Percentiles rank a stretch among this genome's conserved stretches.
These are phyloP conservation scores for Pogonophryne albipinna DNA, from an alignment of 2,797 vertebrate species.

Conservation along the genomic window DNA sequence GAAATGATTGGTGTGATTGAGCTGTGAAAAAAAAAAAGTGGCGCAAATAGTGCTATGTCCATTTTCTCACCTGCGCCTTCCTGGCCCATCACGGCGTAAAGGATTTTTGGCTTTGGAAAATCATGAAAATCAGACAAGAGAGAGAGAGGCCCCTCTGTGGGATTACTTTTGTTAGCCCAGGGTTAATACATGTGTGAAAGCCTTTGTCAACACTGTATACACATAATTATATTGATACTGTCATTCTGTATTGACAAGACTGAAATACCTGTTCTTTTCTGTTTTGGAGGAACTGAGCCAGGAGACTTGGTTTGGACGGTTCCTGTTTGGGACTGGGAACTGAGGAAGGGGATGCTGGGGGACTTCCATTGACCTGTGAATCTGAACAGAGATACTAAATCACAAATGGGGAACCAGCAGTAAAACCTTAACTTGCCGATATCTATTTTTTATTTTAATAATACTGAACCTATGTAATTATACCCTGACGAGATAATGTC, in stretches of 20 bases:
- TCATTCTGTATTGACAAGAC: neutral
- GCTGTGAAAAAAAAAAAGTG: neutral
- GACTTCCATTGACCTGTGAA: slow-evolving; percentile 75
- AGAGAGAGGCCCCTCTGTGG: neutral
- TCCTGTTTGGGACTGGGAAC: slow-evolving; percentile 70
- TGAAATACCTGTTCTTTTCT: slow-evolving; percentile 92
- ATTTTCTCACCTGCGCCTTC: neutral
- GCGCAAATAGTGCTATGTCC: no score
- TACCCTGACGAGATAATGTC: neutral
- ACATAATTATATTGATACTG: neutral
- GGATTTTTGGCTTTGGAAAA: neutral
- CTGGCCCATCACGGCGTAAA: no score
- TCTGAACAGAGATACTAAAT: slow-evolving; percentile 61
- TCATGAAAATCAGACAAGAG: neutral
- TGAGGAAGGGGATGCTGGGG: slow-evolving; percentile 57
- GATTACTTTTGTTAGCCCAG: neutral
- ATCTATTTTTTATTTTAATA: neutral
- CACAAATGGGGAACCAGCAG: neutral
- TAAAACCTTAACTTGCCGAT: neutral
- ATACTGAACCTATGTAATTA: neutral
- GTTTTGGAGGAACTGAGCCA: slow-evolving; percentile 91
- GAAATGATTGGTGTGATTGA: neutral
- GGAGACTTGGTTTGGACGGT: slow-evolving; percentile 83
- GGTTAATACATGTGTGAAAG: slow-evolving; percentile 25
- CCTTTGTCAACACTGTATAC: neutral